Conservation (phyloP, 2,113 vertebrate genomes). For the Eurypyga helias region DNA sequence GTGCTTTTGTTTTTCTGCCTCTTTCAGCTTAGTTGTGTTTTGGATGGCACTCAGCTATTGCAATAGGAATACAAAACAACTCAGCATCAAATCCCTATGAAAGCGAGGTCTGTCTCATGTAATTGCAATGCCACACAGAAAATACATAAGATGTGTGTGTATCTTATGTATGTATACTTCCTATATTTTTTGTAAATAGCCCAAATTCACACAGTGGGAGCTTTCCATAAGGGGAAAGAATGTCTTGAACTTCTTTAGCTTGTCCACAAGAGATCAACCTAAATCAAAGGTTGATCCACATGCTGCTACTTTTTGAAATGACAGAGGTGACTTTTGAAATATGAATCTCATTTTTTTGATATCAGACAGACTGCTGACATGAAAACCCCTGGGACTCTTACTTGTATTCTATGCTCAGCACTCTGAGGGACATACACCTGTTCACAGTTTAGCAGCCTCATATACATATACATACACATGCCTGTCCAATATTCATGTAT, state of each 20-base stretch:
- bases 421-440: neutral
- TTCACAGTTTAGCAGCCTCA: neutral
- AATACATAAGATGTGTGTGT: neutral
- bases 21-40: neutral
- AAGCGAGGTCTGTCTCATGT: neutral
- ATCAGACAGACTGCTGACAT: neutral
- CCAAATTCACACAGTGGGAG: neutral
- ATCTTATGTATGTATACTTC: neutral
- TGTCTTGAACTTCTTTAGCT: neutral
- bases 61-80: conserved; percentile 16
- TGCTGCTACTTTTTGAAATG: neutral
- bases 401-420: neutral
- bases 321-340: neutral
- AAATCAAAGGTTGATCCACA: neutral
- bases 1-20: conserved; percentile 31
- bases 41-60: neutral
- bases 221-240: neutral
- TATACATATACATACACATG: too few relatives aligned
- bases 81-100: neutral
- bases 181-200: neutral
- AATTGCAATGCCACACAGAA: neutral
- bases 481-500: neutral
- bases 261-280: neutral
- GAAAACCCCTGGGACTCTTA: neutral
- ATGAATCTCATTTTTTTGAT: neutral